These are phyloP conservation scores for Aricia artaxerxes DNA, from an alignment of 2,888 invertebrate species.

Conservation along the genomic window DNA sequence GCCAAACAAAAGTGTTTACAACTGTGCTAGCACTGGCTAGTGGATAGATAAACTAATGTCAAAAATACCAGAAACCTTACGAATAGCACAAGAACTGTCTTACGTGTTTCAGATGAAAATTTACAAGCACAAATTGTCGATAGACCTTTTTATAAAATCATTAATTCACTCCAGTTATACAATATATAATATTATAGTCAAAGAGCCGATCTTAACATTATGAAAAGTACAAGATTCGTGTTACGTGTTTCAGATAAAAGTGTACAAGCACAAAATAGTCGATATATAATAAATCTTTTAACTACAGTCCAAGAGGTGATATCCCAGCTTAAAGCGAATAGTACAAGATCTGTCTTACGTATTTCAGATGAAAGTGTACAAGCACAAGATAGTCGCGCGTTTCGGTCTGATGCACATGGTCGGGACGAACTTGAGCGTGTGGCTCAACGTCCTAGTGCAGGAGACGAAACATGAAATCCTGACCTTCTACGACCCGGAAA, in stretches of 20 bases:
- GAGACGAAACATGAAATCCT: slow-evolving; percentile 97
- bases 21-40: no score
- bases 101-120: no score
- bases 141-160: no score
- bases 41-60: no score
- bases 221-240: not conserved
- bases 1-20: no score
- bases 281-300: slow-evolving; percentile 51
- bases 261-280: slow-evolving; percentile 91
- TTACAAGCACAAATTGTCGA: no score
- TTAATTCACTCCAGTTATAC: no score
- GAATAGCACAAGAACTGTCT: no score
- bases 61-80: no score
- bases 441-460: slow-evolving; percentile 96
- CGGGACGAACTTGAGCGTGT: slow-evolving; percentile 97
- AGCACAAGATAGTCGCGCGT: slow-evolving; percentile 92
- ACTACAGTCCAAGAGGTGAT: no score
- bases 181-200: no score
- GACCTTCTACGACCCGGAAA: slow-evolving; percentile 94
- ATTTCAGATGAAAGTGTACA: slow-evolving; percentile 92
- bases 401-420: slow-evolving; percentile 99
- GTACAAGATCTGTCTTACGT: not conserved
- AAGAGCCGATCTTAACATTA: no score
- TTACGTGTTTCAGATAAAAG: slow-evolving; percentile 87
- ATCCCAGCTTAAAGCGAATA: not conserved